These are phyloP conservation scores for Tipula helvola DNA, from an alignment of 2,888 invertebrate genomes.

Conservation along the genomic window DNA sequence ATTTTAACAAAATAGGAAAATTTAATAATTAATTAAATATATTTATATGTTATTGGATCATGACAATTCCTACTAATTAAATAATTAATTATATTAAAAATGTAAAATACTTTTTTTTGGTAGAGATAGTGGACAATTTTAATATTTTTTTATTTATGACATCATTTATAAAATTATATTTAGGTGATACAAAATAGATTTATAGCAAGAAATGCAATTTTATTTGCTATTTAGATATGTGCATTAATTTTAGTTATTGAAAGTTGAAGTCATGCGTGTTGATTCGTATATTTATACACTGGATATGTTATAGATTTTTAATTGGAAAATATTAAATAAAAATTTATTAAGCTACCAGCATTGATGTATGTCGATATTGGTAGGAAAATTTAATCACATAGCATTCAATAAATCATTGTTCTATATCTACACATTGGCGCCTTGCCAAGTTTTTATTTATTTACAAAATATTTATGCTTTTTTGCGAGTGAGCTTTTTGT, in stretches of 20 bases:
- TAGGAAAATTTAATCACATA: not conserved
- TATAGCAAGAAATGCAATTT: not conserved
- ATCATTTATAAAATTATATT: not conserved
- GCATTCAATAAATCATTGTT: not conserved
- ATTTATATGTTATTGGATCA: not conserved
- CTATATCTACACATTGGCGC: not conserved
- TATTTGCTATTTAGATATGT: not conserved
- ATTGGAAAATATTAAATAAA: too few species aligned
- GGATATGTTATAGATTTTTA: not conserved
- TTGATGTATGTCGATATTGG: not conserved
- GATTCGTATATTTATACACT: not conserved
- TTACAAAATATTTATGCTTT: too few species aligned
- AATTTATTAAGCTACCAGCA: too few species aligned
- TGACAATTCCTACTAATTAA: not conserved
- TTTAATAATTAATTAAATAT: not conserved
- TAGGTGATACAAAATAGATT: not conserved
- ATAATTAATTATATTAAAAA: not conserved
- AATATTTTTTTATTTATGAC: not conserved
- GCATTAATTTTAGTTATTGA: too few species aligned
- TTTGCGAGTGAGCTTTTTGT: too few species aligned
- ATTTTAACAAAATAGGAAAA: not conserved
- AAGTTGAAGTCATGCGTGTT: not conserved
- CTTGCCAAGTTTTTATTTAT: too few species aligned
- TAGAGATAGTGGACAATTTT: not conserved
- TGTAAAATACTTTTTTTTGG: not conserved